phyloP scores from a whole-genome alignment of 2,888 invertebrate species.

The Pinctada fucata region DNA sequence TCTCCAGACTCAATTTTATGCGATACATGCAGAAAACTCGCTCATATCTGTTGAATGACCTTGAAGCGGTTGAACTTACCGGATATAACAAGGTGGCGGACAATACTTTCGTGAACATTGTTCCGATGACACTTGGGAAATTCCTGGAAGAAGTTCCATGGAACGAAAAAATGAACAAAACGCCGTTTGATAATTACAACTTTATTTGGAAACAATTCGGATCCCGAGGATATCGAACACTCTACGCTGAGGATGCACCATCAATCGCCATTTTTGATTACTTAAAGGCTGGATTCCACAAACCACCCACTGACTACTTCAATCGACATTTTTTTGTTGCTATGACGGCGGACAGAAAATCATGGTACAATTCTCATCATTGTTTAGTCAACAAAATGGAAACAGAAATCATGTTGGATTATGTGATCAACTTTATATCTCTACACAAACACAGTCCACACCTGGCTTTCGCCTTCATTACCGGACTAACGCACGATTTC shows the following conservation, averaged over 20 bases:
- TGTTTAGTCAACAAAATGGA: constrained; percentile 86
- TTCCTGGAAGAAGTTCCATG: constrained; percentile 55
- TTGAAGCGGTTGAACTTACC: constrained; percentile 85
- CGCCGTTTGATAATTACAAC: constrained; percentile 78
- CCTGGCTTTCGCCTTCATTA: constrained; percentile 91
- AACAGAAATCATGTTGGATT: constrained; percentile 83
- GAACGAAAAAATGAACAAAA: constrained; percentile 45
- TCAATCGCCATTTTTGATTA: constrained; percentile 89
- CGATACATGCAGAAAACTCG: constrained; percentile 86
- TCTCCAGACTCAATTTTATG: constrained; percentile 89
- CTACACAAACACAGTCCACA: constrained; percentile 81
- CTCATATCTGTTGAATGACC: constrained; percentile 80
- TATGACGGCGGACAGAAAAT: constrained; percentile 68
- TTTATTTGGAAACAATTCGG: constrained; percentile 91
- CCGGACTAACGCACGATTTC: constrained; percentile 89
- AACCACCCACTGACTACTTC: constrained; percentile 91
- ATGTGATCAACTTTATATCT: constrained; percentile 78
- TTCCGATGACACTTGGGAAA: constrained; percentile 83
- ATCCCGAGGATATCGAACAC: constrained; percentile 85
- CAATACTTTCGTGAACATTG: constrained; percentile 90
- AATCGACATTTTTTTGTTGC: constrained; percentile 86
- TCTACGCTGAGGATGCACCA: constrained; percentile 90
- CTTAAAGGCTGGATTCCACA: constrained; percentile 84
- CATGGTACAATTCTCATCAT: constrained; percentile 65
- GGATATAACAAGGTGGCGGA: constrained; percentile 96